Conservation (phyloP, 2,888 invertebrate genomes). For the Cosmia pyralina region DNA sequence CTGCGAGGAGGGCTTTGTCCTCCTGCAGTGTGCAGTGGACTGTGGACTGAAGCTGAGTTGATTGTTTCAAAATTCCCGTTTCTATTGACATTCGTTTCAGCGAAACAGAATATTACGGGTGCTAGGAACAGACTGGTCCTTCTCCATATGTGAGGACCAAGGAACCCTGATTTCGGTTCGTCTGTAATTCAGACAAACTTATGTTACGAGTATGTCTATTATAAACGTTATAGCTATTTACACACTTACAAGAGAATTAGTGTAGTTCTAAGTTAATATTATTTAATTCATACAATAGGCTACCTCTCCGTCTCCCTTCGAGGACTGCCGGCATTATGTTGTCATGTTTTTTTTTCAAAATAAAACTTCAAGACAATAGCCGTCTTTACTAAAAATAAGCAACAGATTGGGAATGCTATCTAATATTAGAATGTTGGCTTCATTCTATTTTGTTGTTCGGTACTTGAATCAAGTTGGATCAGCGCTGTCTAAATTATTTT, state of each 20-base stretch:
- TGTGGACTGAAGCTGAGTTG: not conserved
- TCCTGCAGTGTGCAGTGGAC: slow-evolving; percentile 11
- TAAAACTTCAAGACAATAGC: not conserved
- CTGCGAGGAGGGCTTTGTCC: slow-evolving; percentile 19
- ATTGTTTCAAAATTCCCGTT: not conserved
- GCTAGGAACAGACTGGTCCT: not conserved
- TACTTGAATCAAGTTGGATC: too few relatives aligned
- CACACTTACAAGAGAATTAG: not conserved
- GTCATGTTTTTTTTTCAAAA: not conserved
- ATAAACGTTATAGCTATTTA: not conserved
- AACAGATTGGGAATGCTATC: not conserved
- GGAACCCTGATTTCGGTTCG: too few relatives aligned
- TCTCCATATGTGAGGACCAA: not conserved
- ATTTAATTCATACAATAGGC: not conserved
- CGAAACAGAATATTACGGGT: not conserved
- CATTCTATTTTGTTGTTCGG: not conserved
- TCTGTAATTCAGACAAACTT: slow-evolving; percentile 1
- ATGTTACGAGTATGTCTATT: not conserved
- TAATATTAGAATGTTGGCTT: not conserved
- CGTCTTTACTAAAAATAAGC: not conserved
- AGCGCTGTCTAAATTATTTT: too few relatives aligned
- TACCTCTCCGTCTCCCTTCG: not conserved
- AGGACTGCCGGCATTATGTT: not conserved
- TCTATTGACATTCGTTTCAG: not conserved
- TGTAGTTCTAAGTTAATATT: not conserved